Evolutionary conservation across 2,888 invertebrate genomes (phyloP).

Genomic region (Allophyes oxyacanthae): DNA sequence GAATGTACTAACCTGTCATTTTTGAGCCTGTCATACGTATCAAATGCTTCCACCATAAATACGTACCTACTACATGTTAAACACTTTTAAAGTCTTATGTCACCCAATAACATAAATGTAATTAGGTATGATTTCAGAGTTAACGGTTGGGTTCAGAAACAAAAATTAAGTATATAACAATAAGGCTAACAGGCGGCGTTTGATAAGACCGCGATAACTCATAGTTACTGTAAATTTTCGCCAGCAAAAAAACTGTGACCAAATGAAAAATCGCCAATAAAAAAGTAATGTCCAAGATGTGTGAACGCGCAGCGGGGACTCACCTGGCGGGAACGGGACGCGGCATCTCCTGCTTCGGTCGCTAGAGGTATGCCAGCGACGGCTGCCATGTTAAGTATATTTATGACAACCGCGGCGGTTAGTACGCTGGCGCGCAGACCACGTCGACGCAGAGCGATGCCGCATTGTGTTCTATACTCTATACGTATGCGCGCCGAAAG

Average conservation of each 20-base stretch:
- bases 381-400: slow-evolving; percentile 70
- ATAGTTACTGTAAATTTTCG: slow-evolving; percentile 55
- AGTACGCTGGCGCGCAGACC: slow-evolving; percentile 77
- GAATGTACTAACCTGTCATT: slow-evolving; percentile 14
- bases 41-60: slow-evolving; percentile 2
- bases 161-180: slow-evolving; percentile 13
- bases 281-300: slow-evolving; percentile 17
- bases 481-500: slow-evolving; percentile 71
- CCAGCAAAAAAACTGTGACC: slow-evolving; percentile 61
- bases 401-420: slow-evolving; percentile 71
- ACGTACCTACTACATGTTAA: not conserved
- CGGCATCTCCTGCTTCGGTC: slow-evolving; percentile 58
- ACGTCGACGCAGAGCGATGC: slow-evolving; percentile 82
- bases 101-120: not conserved
- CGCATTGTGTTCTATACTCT: slow-evolving; percentile 83
- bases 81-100: not conserved
- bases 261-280: slow-evolving; percentile 43
- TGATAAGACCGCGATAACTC: slow-evolving; percentile 67
- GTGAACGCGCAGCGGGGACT: slow-evolving; percentile 74
- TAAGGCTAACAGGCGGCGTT: slow-evolving; percentile 44
- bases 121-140: too few relatives aligned
- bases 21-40: slow-evolving; percentile 13
- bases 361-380: slow-evolving; percentile 64
- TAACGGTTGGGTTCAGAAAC: not conserved
- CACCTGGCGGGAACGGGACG: slow-evolving; percentile 66